Base-by-base conservation (phyloP, 2,113 vertebrate species). In the Leucoraja erinaceus region DNA sequence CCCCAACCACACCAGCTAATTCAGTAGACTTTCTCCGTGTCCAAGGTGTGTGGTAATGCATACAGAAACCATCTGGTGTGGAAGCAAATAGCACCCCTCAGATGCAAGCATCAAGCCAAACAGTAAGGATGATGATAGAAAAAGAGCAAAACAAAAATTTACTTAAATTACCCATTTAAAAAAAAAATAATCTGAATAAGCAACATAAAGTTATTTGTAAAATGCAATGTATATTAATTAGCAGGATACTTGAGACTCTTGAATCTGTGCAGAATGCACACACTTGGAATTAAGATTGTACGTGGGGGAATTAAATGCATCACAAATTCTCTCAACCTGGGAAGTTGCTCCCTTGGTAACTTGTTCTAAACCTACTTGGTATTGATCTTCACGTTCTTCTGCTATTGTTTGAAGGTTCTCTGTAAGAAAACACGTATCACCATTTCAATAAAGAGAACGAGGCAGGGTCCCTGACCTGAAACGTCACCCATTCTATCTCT, bases 321-420 rank as follows among this genome's bases (percentile, higher is more conserved):
- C 66, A 91, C 33, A 54, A 47, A 47, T 11, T 25, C 14, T 8
- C 8, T 93, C 16, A 93, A 98, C 98, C 98, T 98, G 98, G 18
- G 98, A 98, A 16, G 98, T 96, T 5, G 98, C 96, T 93, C 97
- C 96, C 94, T 98, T 98, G 61, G 97, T 97, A 94, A 98, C 97
- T 94, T 98, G 98, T 94, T 98, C 98, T 79, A 98, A 96, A 94
- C 98, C 98, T 3, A 97, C 97, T 93, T 98, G 97, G n/a, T n/a
- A n/a, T n/a, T n/a, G n/a, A n/a, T n/a, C n/a, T n/a, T n/a, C n/a
- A n/a, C n/a, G n/a, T n/a, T n/a, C n/a, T n/a, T n/a, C n/a, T n/a
- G n/a, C n/a, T n/a, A n/a, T n/a, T n/a, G n/a, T n/a, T n/a, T n/a
- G n/a, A n/a, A n/a, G n/a, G n/a, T n/a, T n/a, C n/a, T n/a, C n/a